Evolutionary conservation across 2,888 invertebrate genomes (phyloP).

Genomic region (Drosophila seclusa): DNA sequence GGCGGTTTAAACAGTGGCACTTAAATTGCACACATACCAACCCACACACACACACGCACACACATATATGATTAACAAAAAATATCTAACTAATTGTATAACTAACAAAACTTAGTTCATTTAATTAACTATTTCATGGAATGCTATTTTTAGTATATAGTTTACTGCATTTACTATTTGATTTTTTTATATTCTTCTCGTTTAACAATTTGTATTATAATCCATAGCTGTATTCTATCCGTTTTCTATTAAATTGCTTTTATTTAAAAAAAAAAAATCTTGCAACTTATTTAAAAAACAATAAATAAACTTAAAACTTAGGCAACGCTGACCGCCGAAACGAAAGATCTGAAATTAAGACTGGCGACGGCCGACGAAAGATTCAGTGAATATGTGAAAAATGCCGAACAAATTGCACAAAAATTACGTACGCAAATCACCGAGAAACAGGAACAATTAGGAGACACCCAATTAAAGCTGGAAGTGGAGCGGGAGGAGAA

Average conservation of each 20-base stretch:
- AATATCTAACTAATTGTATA: constrained; percentile 16
- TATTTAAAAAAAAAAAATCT: constrained; percentile 18
- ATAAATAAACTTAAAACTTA: constrained; percentile 54
- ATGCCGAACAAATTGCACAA: constrained; percentile 81
- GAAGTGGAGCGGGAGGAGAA: constrained; percentile 89
- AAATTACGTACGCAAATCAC: constrained; percentile 77
- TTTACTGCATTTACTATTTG: constrained; percentile 18
- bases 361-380: constrained; percentile 82
- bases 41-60: constrained; percentile 21
- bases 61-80: constrained; percentile 15
- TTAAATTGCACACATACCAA: constrained; percentile 37
- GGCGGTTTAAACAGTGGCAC: constrained; percentile 73
- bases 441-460: constrained; percentile 79
- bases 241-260: constrained; percentile 40
- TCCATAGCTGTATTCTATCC: constrained; percentile 7
- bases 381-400: constrained; percentile 82
- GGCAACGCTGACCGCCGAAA: constrained; percentile 81
- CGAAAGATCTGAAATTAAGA: constrained; percentile 80
- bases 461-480: constrained; percentile 69
- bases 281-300: constrained; percentile 30
- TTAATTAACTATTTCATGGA: constrained; percentile 15
- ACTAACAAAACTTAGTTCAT: constrained; percentile 44
- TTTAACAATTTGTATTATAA: constrained; percentile 31
- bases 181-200: constrained; percentile 1
- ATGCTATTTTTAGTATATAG: constrained; percentile 17